A percentile compares a stretch with the other conserved stretches of the same genome.
These are phyloP conservation scores for Hirundo rustica DNA, from an alignment of 2,797 vertebrate genomes.

Conservation along the genomic window DNA sequence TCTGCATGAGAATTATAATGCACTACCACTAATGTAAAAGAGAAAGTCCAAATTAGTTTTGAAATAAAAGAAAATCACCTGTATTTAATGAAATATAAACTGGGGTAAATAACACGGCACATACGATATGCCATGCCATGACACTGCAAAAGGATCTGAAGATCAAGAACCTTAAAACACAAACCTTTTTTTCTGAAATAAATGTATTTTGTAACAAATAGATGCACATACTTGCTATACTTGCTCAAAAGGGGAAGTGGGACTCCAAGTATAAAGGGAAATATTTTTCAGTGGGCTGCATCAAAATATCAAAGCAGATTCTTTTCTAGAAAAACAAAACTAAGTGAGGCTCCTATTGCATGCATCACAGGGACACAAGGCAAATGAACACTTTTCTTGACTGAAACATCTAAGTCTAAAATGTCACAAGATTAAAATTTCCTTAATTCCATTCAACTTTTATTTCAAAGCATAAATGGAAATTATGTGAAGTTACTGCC, in stretches of 20 bases:
- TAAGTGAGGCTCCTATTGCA: neutral
- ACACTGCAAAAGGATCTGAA: neutral
- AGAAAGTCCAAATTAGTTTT: neutral
- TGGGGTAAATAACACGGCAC: neutral
- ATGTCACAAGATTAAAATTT: neutral
- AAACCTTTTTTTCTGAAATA: neutral
- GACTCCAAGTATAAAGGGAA: neutral
- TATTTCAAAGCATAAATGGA: neutral
- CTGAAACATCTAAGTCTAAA: neutral
- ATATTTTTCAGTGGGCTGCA: neutral
- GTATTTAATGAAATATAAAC: neutral
- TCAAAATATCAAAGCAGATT: neutral
- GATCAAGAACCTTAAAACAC: neutral
- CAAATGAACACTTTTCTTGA: neutral
- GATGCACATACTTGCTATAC: neutral
- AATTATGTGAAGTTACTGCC: neutral
- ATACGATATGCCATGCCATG: neutral
- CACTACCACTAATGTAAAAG: neutral
- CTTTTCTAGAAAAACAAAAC: neutral
- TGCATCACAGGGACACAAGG: neutral
- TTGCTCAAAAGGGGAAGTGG: rapidly evolving
- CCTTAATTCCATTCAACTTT: neutral
- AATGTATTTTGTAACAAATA: neutral
- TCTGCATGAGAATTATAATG: neutral
- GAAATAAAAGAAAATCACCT: neutral